Base-by-base conservation (phyloP, 2,888 invertebrate genomes). In the Drosophila longiperda region DNA sequence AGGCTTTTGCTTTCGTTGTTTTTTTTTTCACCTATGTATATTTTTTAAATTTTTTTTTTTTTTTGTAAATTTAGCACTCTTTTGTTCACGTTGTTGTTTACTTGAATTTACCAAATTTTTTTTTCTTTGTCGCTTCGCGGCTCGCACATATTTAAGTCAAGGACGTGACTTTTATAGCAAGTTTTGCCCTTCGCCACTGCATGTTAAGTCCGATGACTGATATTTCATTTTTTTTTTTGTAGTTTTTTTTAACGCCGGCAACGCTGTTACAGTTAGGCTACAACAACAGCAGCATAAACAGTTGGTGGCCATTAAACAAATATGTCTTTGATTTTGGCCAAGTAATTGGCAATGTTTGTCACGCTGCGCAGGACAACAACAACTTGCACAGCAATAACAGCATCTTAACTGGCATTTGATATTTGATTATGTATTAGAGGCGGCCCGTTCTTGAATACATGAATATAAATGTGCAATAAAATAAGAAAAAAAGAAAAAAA, bases 161-260 rank as follows among this genome's bases (percentile, higher is more conserved):
- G 87, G 83, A 86, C 87, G 83, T 86, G 83, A 86, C 87, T 86
- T 86, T 86, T 69, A 75, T 81, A 72, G 80, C 83, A 82, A 82
- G 73, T 78, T 75, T 62, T 70, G 81, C 84, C 84, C 81, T 81
- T 81, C 82, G 84, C 40, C 72, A 48, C 57, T 62, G 58, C 61
- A 63, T 36, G 40, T 11, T 42, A 26, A 17, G n/a, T 54, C 36
- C 26, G 12, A 26, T 54, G 65, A 26, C 48, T 59, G 23, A 15
- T 45, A 45, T 15, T 23, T 45, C 15, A 12, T 45, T 40, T 17
- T 17, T 36, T 17, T 8, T 20, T 20, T 12, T 20, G 23, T 57
- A 49, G 29, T 55, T 59, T 57, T 34, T 36, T 36, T 26, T 53
- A 11, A 54, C 15, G 6, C 20, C 15, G 29, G 33, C 34, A 6